Evolutionary conservation across 1,140 invertebrate genomes (phyloP).

Genomic region (Samia ricini): DNA sequence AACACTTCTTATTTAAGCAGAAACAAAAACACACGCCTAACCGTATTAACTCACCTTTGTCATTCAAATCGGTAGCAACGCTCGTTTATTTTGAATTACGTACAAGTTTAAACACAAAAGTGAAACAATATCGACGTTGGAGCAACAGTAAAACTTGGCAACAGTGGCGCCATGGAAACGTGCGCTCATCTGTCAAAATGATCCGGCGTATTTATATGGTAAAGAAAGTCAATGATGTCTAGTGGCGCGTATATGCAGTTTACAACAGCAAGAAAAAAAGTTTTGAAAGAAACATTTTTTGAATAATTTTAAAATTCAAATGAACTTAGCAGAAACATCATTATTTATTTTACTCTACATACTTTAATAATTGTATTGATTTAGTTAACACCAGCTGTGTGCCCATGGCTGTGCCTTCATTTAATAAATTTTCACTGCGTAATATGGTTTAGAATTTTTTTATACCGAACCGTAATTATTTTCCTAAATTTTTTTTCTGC

Average conservation of each 20-base stretch:
- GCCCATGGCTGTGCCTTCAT: too few species aligned
- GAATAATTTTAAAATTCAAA: too few species aligned
- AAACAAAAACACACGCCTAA: conserved; percentile 59
- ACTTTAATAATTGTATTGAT: too few species aligned
- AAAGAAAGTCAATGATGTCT: conserved; percentile 33
- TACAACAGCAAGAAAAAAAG: too few species aligned
- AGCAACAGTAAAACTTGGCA: conserved; percentile 63
- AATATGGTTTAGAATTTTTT: too few species aligned
- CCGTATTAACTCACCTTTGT: conserved; percentile 61
- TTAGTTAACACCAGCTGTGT: too few species aligned
- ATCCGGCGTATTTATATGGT: conserved; percentile 51
- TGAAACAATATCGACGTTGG: conserved; percentile 60
- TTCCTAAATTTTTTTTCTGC: too few species aligned
- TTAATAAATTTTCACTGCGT: too few species aligned
- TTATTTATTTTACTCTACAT: too few species aligned
- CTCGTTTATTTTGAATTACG: conserved; percentile 66
- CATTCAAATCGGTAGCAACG: conserved; percentile 70
- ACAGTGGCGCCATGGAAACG: conserved; percentile 65
- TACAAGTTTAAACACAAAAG: conserved; percentile 57
- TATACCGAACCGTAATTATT: too few species aligned
- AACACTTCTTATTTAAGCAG: conserved; percentile 55
- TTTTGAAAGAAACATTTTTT: neutral
- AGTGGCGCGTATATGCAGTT: conserved; percentile 15
- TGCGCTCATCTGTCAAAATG: conserved; percentile 65
- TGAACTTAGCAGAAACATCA: too few species aligned